Conservation (phyloP, 2,797 vertebrate genomes). For the Ispidina picta region DNA sequence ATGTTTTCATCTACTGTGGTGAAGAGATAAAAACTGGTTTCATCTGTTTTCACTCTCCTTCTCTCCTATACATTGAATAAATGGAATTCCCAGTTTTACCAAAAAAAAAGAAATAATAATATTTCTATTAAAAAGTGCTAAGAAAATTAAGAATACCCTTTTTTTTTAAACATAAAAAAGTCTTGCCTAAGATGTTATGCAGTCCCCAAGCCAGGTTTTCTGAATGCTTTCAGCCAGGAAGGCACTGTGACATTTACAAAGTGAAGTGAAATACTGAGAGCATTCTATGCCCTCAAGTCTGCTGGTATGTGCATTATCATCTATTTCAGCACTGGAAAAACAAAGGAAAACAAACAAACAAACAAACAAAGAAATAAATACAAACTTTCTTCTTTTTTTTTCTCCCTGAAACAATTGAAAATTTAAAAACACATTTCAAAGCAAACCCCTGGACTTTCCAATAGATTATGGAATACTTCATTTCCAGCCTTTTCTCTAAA, state of each 20-base stretch:
- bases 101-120: background rate
- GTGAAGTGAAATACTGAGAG: background rate
- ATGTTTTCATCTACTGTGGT: background rate
- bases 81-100: background rate
- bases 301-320: background rate
- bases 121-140: too few relatives aligned
- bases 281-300: background rate
- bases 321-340: background rate
- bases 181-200: background rate
- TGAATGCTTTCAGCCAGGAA: background rate
- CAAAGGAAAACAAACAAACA: background rate
- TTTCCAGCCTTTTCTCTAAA: background rate
- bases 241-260: conserved; percentile 31
- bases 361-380: too few relatives aligned
- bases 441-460: background rate
- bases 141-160: background rate
- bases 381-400: too few relatives aligned
- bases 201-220: background rate
- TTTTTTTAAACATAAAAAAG: background rate
- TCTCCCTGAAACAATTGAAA: background rate
- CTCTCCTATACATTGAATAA: background rate
- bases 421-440: background rate
- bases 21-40: background rate
- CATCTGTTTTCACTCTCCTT: background rate
- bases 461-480: background rate